Conservation (phyloP, 2,113 vertebrate genomes). For the Tachycineta bicolor region DNA sequence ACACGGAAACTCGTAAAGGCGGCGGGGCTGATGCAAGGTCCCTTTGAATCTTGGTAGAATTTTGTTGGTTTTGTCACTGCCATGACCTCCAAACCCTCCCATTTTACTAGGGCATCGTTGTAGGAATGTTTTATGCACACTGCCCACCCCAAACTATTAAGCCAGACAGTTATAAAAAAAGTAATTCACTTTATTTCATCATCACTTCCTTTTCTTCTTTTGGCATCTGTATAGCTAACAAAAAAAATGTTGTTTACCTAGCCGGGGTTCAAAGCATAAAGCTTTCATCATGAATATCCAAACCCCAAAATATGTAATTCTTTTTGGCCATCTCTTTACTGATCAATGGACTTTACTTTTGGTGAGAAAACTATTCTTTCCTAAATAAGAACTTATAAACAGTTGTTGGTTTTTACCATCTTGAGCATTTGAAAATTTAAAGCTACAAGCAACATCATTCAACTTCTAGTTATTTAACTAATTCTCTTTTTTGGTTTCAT, state of each 20-base stretch:
- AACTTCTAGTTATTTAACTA: neutral
- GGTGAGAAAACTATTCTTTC: neutral
- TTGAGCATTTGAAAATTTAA: neutral
- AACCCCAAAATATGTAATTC: neutral
- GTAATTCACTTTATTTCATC: neutral
- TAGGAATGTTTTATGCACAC: too few species aligned
- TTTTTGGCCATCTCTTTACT: neutral
- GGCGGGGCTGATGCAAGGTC: neutral
- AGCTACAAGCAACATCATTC: conserved; percentile 33
- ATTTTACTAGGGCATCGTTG: too few species aligned
- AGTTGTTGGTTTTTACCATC: neutral
- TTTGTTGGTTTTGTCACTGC: neutral
- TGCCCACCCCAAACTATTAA: neutral
- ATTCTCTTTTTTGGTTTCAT: neutral
- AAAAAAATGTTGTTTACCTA: neutral
- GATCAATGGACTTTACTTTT: neutral
- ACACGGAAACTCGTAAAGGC: neutral
- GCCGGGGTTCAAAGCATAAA: neutral
- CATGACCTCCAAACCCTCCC: neutral
- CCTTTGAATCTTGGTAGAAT: neutral
- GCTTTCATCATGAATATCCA: neutral
- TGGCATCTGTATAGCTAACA: neutral
- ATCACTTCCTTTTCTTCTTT: neutral
- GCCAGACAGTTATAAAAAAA: neutral
- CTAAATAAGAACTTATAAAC: neutral